Base-by-base conservation (phyloP, 2,888 invertebrate genomes). In the Apotomis turbidana region DNA sequence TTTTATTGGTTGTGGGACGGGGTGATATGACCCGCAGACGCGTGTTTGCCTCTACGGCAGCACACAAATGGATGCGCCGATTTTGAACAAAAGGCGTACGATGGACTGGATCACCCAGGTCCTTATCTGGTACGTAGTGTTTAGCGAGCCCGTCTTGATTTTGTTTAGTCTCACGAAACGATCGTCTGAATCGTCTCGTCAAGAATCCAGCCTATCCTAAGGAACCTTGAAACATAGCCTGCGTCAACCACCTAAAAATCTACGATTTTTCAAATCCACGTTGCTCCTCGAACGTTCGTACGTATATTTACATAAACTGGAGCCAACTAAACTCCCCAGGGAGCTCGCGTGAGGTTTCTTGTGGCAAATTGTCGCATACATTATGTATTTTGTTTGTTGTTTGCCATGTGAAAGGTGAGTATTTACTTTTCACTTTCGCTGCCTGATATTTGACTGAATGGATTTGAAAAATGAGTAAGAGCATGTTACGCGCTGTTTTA, bases 301-400 rank as follows among this genome's bases (percentile, higher is more conserved):
- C 27, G 27, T 27, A 27, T 27, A 67, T 71, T 67, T 71, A 71
- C 67, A 67, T 67, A 71, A 67, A 71, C 55, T n/a, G 13, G 27
- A 61, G 38, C 51, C 60, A 38, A 52, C 61, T 61, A 51, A 67
- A 62, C 49, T 67, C 71, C 61, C 67, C 6, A 13, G 57, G 61
- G 67, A 62, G 54, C n/a, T 38, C 61, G 67, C 46, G 54, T 57
- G 57, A 62, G 61, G 57, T 12, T 51, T 49, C 57, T 57, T 61
- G 71, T 13, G 67, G 71, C 49, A 68, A 71, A 71, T 68, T 58
- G 67, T 67, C 62, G 61, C 61, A 71, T 71, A 71, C 71, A 68
- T 71, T 71, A 71, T 71, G 71, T 68, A 71, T 71, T 68, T 68
- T 71, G 67, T 71, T 71, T 71, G 67, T 67, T 52, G 61, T 71